Conservation (phyloP, 2,797 vertebrate genomes). For the Sebastes hopkinsi region DNA sequence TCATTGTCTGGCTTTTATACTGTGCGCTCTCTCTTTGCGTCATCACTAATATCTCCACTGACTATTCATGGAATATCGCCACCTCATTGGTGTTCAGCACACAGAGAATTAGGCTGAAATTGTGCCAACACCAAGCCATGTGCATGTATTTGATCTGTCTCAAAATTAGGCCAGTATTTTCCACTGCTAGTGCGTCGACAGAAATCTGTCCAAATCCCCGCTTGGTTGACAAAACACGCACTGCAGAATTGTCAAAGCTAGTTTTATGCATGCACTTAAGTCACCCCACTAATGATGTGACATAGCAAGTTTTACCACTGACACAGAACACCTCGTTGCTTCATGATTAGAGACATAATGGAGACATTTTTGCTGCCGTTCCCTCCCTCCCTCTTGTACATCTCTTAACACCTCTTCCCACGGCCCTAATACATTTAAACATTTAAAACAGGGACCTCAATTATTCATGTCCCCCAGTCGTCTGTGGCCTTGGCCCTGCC, state of each 20-base stretch:
- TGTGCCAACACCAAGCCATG: not conserved
- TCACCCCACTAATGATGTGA: not conserved
- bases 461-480: constrained; percentile 75
- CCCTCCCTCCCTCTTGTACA: constrained; percentile 35
- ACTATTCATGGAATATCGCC: not conserved
- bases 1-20: not conserved
- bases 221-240: not conserved
- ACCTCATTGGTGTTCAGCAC: not conserved
- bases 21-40: not conserved
- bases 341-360: constrained; percentile 46
- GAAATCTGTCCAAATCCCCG: not conserved
- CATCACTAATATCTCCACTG: not conserved
- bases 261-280: not conserved
- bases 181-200: not conserved
- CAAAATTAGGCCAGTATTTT: not conserved
- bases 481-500: constrained; percentile 52
- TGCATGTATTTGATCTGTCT: not conserved
- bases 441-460: constrained; percentile 72
- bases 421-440: constrained; percentile 74
- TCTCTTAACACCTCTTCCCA: constrained; percentile 63
- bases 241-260: not conserved
- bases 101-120: not conserved
- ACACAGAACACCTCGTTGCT: constrained; percentile 6
- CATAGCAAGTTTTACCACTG: not conserved
- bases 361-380: constrained; percentile 40